These are phyloP conservation scores for Leguminivora glycinivorella DNA, from an alignment of 1,140 invertebrate genomes.

Conservation along the genomic window DNA sequence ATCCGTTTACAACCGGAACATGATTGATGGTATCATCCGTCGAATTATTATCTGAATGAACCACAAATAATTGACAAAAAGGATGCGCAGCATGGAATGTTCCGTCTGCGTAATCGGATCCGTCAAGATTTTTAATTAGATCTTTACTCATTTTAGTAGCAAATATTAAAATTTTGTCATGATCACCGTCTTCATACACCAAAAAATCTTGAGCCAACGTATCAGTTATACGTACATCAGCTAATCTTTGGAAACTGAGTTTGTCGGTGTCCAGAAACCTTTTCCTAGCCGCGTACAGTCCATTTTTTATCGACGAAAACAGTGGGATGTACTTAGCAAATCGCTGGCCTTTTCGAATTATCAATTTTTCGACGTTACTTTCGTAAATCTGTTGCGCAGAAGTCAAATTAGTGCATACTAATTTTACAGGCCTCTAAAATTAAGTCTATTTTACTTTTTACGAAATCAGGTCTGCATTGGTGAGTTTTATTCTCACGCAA, in stretches of 20 bases:
- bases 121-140: neutral
- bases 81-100: constrained; percentile 1
- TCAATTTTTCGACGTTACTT: neutral
- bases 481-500: neutral
- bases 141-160: neutral
- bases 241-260: neutral
- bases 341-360: neutral
- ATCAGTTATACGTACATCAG: neutral
- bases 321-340: neutral
- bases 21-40: neutral
- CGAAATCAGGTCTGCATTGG: neutral
- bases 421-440: neutral
- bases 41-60: neutral
- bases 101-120: neutral
- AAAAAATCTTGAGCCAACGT: neutral
- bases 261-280: neutral
- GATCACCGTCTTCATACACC: neutral
- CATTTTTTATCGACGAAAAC: constrained; percentile 1
- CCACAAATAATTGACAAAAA: neutral
- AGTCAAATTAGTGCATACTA: neutral
- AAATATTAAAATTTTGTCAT: constrained; percentile 10
- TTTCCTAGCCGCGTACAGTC: neutral
- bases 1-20: neutral
- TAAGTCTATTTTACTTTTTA: neutral
- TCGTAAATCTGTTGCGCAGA: neutral